Percentiles rank a stretch among this genome's conserved stretches.
Conservation (phyloP, 2,113 vertebrate species). For the Silurus glanis region DNA sequence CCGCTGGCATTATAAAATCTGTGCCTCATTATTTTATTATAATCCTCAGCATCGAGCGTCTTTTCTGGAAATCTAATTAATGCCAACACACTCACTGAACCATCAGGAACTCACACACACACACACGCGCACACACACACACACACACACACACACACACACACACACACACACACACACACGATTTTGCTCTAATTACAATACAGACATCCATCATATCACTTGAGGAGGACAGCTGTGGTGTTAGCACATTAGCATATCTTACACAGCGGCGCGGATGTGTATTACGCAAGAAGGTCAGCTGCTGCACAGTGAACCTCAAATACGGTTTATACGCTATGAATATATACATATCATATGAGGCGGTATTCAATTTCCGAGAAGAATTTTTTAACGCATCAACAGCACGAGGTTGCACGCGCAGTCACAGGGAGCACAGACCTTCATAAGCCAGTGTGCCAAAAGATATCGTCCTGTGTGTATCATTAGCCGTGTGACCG, state of each 20-base stretch:
- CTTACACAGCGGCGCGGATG: not conserved
- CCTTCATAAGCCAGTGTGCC: too few species aligned
- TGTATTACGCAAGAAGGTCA: not conserved
- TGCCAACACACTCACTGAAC: conserved; percentile 55
- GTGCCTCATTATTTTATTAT: conserved; percentile 21
- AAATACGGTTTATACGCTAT: not conserved
- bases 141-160: conserved; percentile 27
- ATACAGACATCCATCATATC: conserved; percentile 32
- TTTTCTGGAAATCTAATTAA: conserved; percentile 30
- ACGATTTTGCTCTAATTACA: conserved; percentile 21
- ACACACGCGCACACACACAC: conserved; percentile 19
- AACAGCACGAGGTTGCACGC: too few species aligned
- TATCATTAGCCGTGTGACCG: too few species aligned
- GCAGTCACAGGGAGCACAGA: too few species aligned
- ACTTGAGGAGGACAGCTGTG: not conserved
- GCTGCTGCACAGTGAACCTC: not conserved
- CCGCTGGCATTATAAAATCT: conserved; percentile 28
- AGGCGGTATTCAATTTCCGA: too few species aligned
- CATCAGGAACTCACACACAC: conserved; percentile 35
- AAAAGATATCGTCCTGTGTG: too few species aligned
- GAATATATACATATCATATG: not conserved
- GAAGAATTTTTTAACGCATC: too few species aligned
- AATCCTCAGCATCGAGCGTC: conserved; percentile 19
- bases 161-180: not conserved
- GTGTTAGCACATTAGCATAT: conserved; percentile 23